phyloP scores from a whole-genome alignment of 2,888 invertebrate species.

The Saturnia japonica region DNA sequence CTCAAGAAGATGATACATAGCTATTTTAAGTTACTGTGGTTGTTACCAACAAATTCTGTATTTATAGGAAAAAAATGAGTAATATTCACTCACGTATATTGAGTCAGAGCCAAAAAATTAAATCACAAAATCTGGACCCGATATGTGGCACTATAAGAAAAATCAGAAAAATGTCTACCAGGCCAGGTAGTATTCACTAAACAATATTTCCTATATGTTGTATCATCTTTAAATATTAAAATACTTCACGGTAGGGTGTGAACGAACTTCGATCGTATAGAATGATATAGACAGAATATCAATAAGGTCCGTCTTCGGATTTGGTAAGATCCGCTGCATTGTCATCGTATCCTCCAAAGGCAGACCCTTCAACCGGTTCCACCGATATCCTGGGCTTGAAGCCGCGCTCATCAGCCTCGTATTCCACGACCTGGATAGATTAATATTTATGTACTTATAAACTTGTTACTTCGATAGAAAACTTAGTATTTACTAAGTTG shows the following conservation, averaged over 20 bases:
- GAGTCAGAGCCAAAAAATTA: no score
- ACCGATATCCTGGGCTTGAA: constrained; percentile 85
- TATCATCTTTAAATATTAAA: neutral
- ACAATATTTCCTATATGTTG: neutral
- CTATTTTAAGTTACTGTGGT: no score
- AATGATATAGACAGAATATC: constrained; percentile 21
- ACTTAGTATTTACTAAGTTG: no score
- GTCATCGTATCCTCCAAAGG: constrained; percentile 58
- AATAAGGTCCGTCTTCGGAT: constrained; percentile 63
- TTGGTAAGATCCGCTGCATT: constrained; percentile 57
- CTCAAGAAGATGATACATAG: no score
- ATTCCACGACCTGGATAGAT: constrained; percentile 81
- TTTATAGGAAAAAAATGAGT: no score
- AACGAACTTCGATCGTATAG: neutral
- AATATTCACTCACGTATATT: no score
- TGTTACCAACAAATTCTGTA: no score
- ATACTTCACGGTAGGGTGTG: constrained; percentile 18
- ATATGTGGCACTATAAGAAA: no score
- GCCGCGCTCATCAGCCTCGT: constrained; percentile 87
- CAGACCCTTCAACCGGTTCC: constrained; percentile 54
- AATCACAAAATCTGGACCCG: no score
- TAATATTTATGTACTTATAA: neutral
- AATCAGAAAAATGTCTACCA: no score
- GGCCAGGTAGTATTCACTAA: neutral
- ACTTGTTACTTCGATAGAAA: no score